Evolutionary conservation across 2,888 invertebrate species (phyloP).

Genomic region (Andrena camellia): DNA sequence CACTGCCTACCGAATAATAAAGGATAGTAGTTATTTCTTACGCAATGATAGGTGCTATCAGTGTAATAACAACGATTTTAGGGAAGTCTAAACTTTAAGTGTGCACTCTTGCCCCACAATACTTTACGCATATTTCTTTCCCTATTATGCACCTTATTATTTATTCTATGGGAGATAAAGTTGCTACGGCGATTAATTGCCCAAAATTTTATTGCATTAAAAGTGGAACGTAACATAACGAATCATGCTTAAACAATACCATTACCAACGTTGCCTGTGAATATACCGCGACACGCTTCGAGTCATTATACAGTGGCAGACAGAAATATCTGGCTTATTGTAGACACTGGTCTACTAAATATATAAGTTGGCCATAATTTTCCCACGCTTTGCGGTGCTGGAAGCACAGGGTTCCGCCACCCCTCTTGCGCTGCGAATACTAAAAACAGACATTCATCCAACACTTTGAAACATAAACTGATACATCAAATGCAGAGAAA

Average conservation of each 20-base stretch:
- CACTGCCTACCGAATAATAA: no score
- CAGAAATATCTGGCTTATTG: neutral
- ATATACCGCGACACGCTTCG: neutral
- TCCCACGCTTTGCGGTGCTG: constrained; percentile 88
- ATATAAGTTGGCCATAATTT: constrained; percentile 88
- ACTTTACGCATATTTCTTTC: no score
- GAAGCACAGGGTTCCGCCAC: constrained; percentile 95
- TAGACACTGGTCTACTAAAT: constrained; percentile 87
- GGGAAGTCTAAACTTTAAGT: no score
- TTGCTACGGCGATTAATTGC: neutral
- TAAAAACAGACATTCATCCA: constrained; percentile 81
- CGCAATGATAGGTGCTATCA: no score
- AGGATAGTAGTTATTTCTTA: no score
- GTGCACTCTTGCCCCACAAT: no score
- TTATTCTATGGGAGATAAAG: no score
- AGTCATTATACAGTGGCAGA: no score
- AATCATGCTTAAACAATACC: neutral
- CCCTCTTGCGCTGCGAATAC: constrained; percentile 91
- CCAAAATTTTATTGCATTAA: constrained; percentile 11
- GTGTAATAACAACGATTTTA: no score
- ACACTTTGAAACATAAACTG: neutral
- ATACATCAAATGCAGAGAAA: neutral
- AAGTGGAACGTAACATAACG: neutral
- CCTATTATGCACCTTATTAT: neutral
- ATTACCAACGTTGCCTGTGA: neutral